phyloP scores from a whole-genome alignment of 1,140 invertebrate species.

The Rhagoletis zephyria region DNA sequence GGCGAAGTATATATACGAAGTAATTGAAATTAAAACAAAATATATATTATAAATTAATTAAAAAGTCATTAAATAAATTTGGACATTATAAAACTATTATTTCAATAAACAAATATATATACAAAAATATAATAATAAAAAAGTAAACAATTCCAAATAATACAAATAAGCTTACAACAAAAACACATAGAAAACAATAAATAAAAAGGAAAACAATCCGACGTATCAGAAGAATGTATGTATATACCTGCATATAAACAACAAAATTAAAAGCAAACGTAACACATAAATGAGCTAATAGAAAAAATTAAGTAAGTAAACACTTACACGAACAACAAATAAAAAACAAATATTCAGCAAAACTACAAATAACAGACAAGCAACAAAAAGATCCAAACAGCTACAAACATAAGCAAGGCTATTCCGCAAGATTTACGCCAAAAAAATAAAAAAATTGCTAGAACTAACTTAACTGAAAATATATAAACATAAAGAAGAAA shows the following conservation, averaged over 20 bases:
- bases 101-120: slow-evolving; percentile 53
- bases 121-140: slow-evolving; percentile 24
- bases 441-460: background rate
- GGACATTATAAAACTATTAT: slow-evolving; percentile 33
- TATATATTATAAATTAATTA: slow-evolving; percentile 69
- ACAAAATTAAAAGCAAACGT: background rate
- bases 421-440: background rate
- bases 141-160: background rate
- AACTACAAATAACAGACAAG: background rate
- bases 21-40: slow-evolving; percentile 59
- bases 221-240: too few relatives aligned
- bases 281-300: background rate
- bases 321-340: background rate
- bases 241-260: background rate
- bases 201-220: background rate
- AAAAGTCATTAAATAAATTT: slow-evolving; percentile 54
- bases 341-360: too few relatives aligned
- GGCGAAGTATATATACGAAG: too few relatives aligned
- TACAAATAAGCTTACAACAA: background rate
- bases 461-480: background rate
- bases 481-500: background rate
- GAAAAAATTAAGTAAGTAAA: background rate
- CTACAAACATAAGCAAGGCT: background rate
- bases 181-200: background rate
- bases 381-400: background rate